These are phyloP conservation scores for Distichodus sexfasciatus DNA, from an alignment of 2,797 vertebrate species.

Conservation along the genomic window DNA sequence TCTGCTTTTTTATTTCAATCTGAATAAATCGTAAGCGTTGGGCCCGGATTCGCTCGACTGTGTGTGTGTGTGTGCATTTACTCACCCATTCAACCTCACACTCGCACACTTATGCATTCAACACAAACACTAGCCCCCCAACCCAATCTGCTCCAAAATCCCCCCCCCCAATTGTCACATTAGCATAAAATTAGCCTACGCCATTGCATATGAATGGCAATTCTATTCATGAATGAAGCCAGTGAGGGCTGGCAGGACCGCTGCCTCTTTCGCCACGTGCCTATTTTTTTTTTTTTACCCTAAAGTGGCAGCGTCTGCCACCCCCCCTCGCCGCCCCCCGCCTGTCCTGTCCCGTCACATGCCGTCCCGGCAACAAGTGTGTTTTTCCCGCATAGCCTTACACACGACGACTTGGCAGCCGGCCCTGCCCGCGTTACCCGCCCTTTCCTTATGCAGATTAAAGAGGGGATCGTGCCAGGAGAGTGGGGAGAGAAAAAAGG, in stretches of 20 bases:
- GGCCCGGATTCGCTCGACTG: not conserved
- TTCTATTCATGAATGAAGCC: conserved; percentile 66
- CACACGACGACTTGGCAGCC: conserved; percentile 76
- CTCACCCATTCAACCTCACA: conserved; percentile 3
- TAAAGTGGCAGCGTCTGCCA: conserved; percentile 60
- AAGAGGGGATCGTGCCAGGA: conserved; percentile 79
- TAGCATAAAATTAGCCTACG: conserved; percentile 71
- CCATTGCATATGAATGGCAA: conserved; percentile 68
- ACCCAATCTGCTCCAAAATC: conserved; percentile 39
- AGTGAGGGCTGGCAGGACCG: conserved; percentile 56
- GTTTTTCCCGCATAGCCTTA: conserved; percentile 74
- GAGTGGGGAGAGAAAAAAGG: conserved; percentile 56
- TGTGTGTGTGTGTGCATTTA: conserved; percentile 35
- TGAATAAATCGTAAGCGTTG: not conserved
- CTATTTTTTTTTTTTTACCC: conserved; percentile 54
- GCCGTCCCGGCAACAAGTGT: conserved; percentile 79
- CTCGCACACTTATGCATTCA: conserved; percentile 12
- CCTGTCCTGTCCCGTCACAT: conserved; percentile 67
- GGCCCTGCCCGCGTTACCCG: conserved; percentile 64
- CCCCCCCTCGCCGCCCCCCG: conserved; percentile 63
- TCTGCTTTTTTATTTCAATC: too few relatives aligned
- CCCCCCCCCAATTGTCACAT: conserved; percentile 57
- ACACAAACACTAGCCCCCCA: conserved; percentile 42
- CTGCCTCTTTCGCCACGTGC: conserved; percentile 52
- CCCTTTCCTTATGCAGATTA: conserved; percentile 71